Base-by-base conservation (phyloP, 2,888 invertebrate genomes). In the Leucophenga maculata region DNA sequence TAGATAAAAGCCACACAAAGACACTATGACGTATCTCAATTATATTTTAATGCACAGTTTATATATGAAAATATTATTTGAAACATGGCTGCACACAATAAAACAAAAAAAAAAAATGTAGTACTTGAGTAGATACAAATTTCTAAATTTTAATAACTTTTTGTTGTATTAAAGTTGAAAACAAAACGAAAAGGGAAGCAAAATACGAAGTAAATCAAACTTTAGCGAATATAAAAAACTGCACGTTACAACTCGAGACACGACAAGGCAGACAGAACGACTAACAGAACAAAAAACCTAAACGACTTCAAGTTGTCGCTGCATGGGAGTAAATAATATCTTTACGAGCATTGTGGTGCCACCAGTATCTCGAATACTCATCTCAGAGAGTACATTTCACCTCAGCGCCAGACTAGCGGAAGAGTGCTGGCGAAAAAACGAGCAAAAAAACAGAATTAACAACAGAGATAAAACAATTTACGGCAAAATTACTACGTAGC, bases 271-370 rank as follows among this genome's bases (percentile, higher is more conserved):
- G n/a, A 57, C 22, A 57, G 26, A 57, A 22, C 31, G 26, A 54
- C 22, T 54, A 18, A 57, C n/a, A 57, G 26, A 57, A 59, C 16
- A 26, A 39, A 60, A 39, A 39, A 39, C 39, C 39, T 39, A 39
- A 39, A 8, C 39, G 39, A 39, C 39, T 39, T 39, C 39, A 39
- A 39, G 44, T 60, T 60, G 60, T 39, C 60, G 18, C 39, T 60
- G 39, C 65, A 55, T 65, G 70, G 64, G 48, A 67, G 57, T 46
- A 60, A 60, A 39, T 50, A 55, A 14, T 22, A 55, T 39, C 39
- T 39, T 39, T 39, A 39, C 39, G 39, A 39, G 39, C 39, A 39
- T 39, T 39, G 8, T 39, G 39, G 11, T 39, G 39, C 39, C 32
- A 32, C 32, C 11, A 39, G 26, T 39, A 39, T 39, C 39, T 6